Evolutionary conservation across 2,113 vertebrate genomes (phyloP).

Genomic region (Rhea americana): DNA sequence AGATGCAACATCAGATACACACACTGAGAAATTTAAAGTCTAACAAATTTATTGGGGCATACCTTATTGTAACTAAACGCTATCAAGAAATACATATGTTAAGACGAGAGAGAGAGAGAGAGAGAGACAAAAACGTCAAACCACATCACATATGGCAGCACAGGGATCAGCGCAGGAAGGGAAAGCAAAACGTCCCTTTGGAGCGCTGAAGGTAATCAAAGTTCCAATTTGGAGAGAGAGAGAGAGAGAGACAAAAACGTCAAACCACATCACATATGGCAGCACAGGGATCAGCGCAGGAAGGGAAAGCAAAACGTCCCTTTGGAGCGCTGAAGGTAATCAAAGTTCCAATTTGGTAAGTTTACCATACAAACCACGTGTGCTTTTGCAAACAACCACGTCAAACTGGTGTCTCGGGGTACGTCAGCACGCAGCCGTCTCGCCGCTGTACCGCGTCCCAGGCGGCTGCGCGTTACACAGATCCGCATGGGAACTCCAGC

Average conservation of each 20-base stretch:
- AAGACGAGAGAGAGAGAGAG: too few relatives aligned
- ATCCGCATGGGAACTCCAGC: not conserved
- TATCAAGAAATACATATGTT: too few relatives aligned
- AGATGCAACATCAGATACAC: not conserved
- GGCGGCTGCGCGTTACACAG: rapidly evolving
- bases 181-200: not conserved
- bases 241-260: too few relatives aligned
- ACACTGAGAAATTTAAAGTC: not conserved
- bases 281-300: too few relatives aligned
- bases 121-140: too few relatives aligned
- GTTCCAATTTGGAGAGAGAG: too few relatives aligned
- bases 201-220: not conserved
- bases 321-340: not conserved
- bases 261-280: rapidly evolving
- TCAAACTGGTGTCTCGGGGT: not conserved
- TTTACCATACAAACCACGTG: too few relatives aligned
- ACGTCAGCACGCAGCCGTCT: not conserved
- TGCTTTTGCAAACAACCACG: too few relatives aligned
- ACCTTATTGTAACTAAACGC: not conserved
- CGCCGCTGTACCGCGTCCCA: rapidly evolving
- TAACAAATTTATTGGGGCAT: not conserved
- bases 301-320: not conserved
- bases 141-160: rapidly evolving
- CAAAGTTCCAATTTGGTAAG: too few relatives aligned
- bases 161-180: too few relatives aligned